These are phyloP conservation scores for Aporophyla nigra DNA, from an alignment of 2,888 invertebrate species.

Conservation along the genomic window DNA sequence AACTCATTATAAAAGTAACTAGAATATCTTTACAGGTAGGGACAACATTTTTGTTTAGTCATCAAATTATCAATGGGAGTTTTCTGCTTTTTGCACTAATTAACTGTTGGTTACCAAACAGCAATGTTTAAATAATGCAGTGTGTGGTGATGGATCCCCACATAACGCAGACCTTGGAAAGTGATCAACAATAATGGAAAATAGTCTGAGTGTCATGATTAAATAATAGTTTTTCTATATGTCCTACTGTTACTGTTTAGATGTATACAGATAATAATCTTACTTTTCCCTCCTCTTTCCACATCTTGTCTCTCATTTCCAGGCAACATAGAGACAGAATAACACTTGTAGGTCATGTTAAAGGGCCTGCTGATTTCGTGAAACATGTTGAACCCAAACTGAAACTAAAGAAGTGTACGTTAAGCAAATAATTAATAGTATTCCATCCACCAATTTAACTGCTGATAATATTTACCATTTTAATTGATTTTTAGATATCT, in stretches of 20 bases:
- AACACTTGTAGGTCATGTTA: conserved; percentile 96
- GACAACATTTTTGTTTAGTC: not conserved
- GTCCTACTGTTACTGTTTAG: not conserved
- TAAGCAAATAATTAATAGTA: conserved; percentile 66
- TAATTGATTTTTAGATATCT: conserved; percentile 64
- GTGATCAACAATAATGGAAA: not conserved
- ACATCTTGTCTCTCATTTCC: conserved; percentile 98
- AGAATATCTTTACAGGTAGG: not conserved
- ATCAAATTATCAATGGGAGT: not conserved
- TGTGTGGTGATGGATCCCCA: not conserved
- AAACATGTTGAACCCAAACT: conserved; percentile 97
- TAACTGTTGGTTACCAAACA: not conserved
- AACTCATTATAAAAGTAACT: not conserved
- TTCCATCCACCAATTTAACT: conserved; percentile 47
- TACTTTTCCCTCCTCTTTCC: conserved; percentile 99
- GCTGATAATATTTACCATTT: conserved; percentile 74
- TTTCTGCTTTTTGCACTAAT: not conserved
- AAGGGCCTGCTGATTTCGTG: conserved; percentile 95
- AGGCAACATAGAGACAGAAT: conserved; percentile 98
- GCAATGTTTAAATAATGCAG: not conserved
- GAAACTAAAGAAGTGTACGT: conserved; percentile 90
- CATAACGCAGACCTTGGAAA: not conserved
- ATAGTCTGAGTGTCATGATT: not conserved
- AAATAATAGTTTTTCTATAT: not conserved
- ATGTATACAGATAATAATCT: conserved; percentile 68